These are phyloP conservation scores for Nestor notabilis DNA, from an alignment of 2,113 vertebrate species.

Conservation along the genomic window DNA sequence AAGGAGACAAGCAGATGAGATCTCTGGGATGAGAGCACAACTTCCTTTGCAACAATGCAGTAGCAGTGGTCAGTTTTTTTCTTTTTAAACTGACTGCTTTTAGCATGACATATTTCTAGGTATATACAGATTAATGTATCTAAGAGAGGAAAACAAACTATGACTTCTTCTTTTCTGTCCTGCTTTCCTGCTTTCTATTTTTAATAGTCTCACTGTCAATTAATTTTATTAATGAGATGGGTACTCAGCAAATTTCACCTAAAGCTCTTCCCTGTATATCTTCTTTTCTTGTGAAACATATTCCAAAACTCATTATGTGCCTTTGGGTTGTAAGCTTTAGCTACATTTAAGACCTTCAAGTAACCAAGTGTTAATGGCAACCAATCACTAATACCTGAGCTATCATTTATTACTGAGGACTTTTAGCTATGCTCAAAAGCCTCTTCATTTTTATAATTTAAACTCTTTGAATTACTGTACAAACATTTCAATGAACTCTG, in stretches of 20 bases:
- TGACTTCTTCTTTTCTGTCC: background rate
- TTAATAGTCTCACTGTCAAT: background rate
- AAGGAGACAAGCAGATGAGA: background rate
- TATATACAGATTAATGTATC: background rate
- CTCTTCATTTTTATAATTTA: background rate
- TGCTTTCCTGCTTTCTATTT: background rate
- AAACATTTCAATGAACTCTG: background rate
- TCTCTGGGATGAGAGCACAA: background rate
- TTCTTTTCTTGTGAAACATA: background rate
- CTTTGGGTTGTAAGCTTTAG: background rate
- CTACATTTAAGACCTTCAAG: background rate
- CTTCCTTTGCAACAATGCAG: background rate
- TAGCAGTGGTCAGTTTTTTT: background rate
- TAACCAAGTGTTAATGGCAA: background rate
- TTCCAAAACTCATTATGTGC: background rate
- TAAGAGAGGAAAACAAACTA: background rate
- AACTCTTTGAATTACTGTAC: background rate
- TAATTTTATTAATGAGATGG: background rate
- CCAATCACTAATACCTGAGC: background rate
- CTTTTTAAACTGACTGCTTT: background rate
- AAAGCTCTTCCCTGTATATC: background rate
- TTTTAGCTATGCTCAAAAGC: background rate
- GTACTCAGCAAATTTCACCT: background rate
- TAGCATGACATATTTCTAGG: background rate
- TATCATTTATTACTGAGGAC: background rate